Evolutionary conservation across 2,113 vertebrate genomes (phyloP).

Genomic region (Regulus satrapa): DNA sequence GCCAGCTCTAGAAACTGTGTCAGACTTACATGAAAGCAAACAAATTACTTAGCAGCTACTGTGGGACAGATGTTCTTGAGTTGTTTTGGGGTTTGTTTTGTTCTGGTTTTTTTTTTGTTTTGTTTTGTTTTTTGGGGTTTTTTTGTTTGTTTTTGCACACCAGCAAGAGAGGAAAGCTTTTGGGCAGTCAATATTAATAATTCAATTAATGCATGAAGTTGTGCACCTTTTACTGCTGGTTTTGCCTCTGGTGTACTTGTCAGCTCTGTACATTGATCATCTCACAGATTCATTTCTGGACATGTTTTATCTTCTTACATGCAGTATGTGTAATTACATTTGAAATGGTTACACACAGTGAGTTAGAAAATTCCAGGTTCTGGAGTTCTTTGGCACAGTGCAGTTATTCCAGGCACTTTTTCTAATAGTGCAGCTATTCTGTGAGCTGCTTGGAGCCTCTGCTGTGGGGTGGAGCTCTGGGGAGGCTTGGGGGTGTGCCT

Average conservation of each 20-base stretch:
- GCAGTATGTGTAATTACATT: background rate
- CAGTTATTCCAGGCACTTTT: fast-evolving
- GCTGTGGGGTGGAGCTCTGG: background rate
- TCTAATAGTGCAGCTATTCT: fast-evolving
- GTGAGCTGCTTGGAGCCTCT: background rate
- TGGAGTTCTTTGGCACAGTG: fast-evolving
- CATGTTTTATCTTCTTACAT: background rate
- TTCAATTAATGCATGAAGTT: background rate
- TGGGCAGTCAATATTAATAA: background rate
- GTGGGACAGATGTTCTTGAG: background rate
- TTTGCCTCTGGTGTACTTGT: background rate
- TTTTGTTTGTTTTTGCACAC: background rate
- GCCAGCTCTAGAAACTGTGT: background rate
- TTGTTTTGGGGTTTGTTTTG: too few species aligned
- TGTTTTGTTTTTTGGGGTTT: too few species aligned
- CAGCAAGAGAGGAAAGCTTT: background rate
- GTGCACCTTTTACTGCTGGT: background rate
- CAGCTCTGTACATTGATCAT: background rate
- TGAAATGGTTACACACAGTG: background rate
- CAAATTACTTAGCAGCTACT: background rate
- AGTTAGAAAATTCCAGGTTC: background rate
- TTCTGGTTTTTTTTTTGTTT: too few species aligned
- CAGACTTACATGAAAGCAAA: slow-evolving; percentile 17
- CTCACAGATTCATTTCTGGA: background rate
- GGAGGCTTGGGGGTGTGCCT: background rate